Evolutionary conservation across 1,140 invertebrate species (phyloP).

Genomic region (Lepidurus couesii): DNA sequence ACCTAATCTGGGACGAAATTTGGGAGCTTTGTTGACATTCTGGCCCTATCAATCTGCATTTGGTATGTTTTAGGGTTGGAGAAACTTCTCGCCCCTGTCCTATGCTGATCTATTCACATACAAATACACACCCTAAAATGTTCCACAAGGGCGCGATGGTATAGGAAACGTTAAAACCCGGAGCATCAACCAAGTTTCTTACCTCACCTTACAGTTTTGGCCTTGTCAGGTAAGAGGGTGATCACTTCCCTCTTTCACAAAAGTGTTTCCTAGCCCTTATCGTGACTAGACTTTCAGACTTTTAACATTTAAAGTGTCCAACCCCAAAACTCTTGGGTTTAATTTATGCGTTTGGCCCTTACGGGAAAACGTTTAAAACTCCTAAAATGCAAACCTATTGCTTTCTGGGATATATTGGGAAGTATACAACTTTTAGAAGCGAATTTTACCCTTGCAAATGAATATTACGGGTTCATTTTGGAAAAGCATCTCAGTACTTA

Average conservation of each 20-base stretch:
- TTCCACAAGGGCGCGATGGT: neutral
- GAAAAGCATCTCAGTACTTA: neutral
- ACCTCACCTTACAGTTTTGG: neutral
- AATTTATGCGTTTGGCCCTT: slow-evolving; percentile 10
- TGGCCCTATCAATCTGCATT: neutral
- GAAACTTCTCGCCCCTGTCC: neutral
- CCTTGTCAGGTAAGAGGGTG: neutral
- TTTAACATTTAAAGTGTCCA: slow-evolving; percentile 10
- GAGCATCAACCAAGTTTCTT: neutral
- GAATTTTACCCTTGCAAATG: neutral
- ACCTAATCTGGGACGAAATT: neutral
- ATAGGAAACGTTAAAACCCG: neutral
- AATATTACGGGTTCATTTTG: neutral
- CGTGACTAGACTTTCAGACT: neutral
- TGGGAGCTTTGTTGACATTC: neutral
- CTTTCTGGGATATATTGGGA: neutral
- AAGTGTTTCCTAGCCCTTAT: slow-evolving; percentile 11
- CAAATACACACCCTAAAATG: slow-evolving; percentile 1
- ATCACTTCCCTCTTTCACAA: neutral
- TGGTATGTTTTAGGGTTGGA: neutral
- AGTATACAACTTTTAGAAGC: neutral
- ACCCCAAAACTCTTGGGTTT: neutral
- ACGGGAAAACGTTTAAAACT: neutral
- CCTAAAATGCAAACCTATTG: neutral
- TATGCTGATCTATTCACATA: neutral